These are phyloP conservation scores for Fulmarus glacialis DNA, from an alignment of 2,113 vertebrate genomes.

Conservation along the genomic window DNA sequence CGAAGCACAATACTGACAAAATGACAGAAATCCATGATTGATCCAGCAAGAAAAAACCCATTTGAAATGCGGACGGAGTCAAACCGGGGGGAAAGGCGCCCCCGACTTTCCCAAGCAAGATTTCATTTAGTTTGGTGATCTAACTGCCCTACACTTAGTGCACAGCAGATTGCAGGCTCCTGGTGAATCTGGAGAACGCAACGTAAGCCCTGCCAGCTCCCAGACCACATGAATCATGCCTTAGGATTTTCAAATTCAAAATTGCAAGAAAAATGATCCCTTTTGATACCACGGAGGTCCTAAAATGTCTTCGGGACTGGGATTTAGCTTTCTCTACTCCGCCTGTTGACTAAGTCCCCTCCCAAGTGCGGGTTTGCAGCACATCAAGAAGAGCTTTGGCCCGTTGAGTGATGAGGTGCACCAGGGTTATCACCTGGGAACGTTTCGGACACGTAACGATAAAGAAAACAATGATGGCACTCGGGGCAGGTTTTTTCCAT, in stretches of 20 bases:
- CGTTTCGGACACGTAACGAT: rapidly evolving
- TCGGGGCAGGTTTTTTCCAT: not conserved
- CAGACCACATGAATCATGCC: constrained; percentile 2
- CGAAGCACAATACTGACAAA: not conserved
- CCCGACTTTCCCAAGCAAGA: not conserved
- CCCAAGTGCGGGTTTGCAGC: not conserved
- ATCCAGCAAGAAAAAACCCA: not conserved
- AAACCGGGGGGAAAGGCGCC: not conserved
- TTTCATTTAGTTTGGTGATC: not conserved
- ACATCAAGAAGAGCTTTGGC: not conserved
- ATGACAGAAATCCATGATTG: not conserved
- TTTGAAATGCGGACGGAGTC: not conserved
- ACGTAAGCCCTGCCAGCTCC: not conserved
- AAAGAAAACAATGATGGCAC: not conserved
- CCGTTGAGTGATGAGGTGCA: rapidly evolving
- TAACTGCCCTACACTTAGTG: not conserved
- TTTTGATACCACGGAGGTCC: not conserved
- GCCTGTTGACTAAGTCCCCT: not conserved
- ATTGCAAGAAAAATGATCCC: not conserved
- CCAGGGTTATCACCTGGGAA: not conserved
- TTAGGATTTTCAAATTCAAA: not conserved
- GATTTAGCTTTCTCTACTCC: not conserved
- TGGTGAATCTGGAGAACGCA: not conserved
- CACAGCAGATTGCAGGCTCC: not conserved
- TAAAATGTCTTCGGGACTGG: not conserved